Percentiles rank a stretch among this genome's conserved stretches.
phyloP scores from a whole-genome alignment of 37 sponge, comb jelly and placozoan species.

The Spongia lamella region DNA sequence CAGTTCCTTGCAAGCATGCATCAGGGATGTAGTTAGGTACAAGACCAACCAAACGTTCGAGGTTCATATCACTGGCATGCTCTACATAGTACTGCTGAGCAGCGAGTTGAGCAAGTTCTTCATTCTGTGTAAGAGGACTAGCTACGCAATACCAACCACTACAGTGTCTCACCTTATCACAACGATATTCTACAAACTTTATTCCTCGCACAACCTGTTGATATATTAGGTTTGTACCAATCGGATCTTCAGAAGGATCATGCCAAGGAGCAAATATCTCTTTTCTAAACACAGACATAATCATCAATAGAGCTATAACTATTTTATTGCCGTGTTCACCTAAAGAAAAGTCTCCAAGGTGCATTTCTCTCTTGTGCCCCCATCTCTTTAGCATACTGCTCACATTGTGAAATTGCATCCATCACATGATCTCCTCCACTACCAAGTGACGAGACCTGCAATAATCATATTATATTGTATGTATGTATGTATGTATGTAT shows the following conservation, averaged over 20 bases:
- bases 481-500: neutral
- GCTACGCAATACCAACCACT: too few species aligned
- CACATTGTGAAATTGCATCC: slow-evolving; percentile 98
- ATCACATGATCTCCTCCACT: slow-evolving; percentile 95
- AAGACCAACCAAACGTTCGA: slow-evolving; percentile 51
- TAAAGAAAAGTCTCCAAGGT: slow-evolving; percentile 94
- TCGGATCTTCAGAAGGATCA: slow-evolving; percentile 81
- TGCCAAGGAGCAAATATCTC: slow-evolving; percentile 97
- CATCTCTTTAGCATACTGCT: slow-evolving; percentile 95
- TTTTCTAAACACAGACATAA: slow-evolving; percentile 43
- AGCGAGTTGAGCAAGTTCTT: slow-evolving; percentile 85
- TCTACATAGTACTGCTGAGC: slow-evolving; percentile 93
- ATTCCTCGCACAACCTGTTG: slow-evolving; percentile 91
- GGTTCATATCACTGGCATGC: slow-evolving; percentile 59
- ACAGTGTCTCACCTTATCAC: slow-evolving; percentile 71
- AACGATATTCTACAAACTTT: slow-evolving; percentile 92
- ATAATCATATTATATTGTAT: neutral
- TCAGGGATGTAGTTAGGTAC: slow-evolving; percentile 80
- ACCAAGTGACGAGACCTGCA: slow-evolving; percentile 87
- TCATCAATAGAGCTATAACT: too few species aligned
- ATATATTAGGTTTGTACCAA: slow-evolving; percentile 93
- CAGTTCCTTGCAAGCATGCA: slow-evolving; percentile 63
- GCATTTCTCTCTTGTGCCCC: slow-evolving; percentile 87
- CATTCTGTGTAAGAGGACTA: too few species aligned
- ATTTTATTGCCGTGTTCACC: too few species aligned